Evolutionary conservation across 2,888 invertebrate species (phyloP), one percentile per base, ranked within the genome.

Genomic region (Temnothorax ravouxi): DNA sequence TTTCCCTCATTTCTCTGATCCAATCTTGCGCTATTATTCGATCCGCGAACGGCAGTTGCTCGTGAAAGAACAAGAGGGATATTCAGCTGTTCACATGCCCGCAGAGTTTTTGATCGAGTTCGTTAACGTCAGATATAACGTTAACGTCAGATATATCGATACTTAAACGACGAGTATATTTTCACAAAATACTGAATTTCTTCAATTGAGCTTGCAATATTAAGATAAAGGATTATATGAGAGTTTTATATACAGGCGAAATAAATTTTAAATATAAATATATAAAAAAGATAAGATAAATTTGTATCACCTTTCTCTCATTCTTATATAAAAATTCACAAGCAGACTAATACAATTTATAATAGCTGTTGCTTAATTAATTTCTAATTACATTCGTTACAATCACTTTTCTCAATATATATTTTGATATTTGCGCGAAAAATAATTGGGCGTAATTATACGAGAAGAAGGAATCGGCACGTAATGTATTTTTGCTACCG

Each of bases 1-100:
- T 84, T 83, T 83, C 67, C 50, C 67, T 83, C 84, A 66, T 81
- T 85, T 71, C 81, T 61, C 62, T 62, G 41, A 66, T 75, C 80
- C 86, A 82, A 86, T 84, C 84, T 83, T 81, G 66, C 86, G 75
- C 81, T 83, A 75, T 84, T 87, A 86, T 84, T 83, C 82, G 85
- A 69, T 44, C 41, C 74, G 56, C 66, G 66, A 77, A 34, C 15
- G 44, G 44, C n/a, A 47, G 44, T 79, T 29, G 34, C 47, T 76
- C 29, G 67, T 67, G 72, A 79, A 80, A 61, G 66, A 77, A 64
- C 54, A 76, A 77, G 66, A 59, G 83, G 56, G 77, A 59, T 21
- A 62, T 50, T 61, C 74, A 38, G 41, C 59, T 41, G 21, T 25
- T 66, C 69, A 69, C 52, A 84, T 72, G 81, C 67, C 29, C 18